These are phyloP conservation scores for Ophioninae sp. DNA, from an alignment of 2,888 invertebrate species.

Conservation along the genomic window DNA sequence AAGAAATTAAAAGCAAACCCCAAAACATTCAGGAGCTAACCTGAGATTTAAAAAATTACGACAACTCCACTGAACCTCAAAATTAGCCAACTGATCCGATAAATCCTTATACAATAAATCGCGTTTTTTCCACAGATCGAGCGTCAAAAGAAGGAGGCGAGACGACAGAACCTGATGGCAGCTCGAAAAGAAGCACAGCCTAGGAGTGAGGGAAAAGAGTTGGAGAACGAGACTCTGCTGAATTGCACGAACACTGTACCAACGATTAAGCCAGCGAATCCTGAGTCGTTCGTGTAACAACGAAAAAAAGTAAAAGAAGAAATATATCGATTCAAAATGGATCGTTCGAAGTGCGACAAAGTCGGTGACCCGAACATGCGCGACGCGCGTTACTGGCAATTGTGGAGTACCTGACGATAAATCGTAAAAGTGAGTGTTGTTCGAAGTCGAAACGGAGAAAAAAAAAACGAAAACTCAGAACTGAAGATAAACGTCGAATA, in stretches of 20 bases:
- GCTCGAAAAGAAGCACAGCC: constrained; percentile 71
- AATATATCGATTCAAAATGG: constrained; percentile 11
- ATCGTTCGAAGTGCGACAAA: not conserved
- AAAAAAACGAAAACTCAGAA: constrained; percentile 1
- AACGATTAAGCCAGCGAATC: constrained; percentile 72
- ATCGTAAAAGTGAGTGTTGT: constrained; percentile 33
- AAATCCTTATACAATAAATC: too few species aligned
- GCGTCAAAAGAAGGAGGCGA: constrained; percentile 78
- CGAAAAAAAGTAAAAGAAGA: constrained; percentile 17
- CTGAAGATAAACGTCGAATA: too few species aligned
- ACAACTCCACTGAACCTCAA: too few species aligned
- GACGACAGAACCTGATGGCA: constrained; percentile 74
- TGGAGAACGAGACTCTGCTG: constrained; percentile 75
- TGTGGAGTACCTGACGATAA: constrained; percentile 45
- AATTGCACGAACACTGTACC: constrained; percentile 70
- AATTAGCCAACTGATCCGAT: too few species aligned
- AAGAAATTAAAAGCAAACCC: too few species aligned
- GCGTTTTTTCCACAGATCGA: constrained; percentile 72
- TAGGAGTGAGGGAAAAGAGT: constrained; percentile 73
- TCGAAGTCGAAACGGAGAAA: constrained; percentile 23
- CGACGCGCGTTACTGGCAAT: constrained; percentile 49
- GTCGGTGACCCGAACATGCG: constrained; percentile 3
- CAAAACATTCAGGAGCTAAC: too few species aligned
- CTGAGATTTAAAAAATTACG: too few species aligned
- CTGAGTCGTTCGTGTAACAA: constrained; percentile 72